phyloP scores from a whole-genome alignment of 2,888 invertebrate species.

The Arrhopalites spinosus region DNA sequence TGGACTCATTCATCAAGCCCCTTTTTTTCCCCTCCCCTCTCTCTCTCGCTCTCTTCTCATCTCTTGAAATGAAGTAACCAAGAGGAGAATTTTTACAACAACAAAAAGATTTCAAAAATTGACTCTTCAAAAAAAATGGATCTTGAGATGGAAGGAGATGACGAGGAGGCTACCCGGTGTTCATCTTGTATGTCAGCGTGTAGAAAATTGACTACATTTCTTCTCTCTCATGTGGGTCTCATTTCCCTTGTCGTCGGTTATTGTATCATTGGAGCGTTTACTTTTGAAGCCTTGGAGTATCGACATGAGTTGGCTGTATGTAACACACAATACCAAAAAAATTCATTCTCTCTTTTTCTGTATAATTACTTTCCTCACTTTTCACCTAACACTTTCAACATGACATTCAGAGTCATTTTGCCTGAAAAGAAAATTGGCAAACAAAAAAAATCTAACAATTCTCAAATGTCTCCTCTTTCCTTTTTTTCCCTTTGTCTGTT shows the following conservation, averaged over 20 bases:
- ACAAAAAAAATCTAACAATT: neutral
- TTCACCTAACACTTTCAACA: too few species aligned
- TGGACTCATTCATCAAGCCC: conserved; percentile 17
- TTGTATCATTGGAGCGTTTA: conserved; percentile 84
- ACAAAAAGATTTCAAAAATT: neutral
- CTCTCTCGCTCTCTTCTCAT: neutral
- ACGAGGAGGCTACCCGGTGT: conserved; percentile 45
- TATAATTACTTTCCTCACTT: neutral
- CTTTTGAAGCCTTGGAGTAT: conserved; percentile 78
- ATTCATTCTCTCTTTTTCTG: too few species aligned
- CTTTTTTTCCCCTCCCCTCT: conserved; percentile 3
- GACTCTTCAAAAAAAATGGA: conserved; percentile 17
- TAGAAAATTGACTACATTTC: conserved; percentile 73
- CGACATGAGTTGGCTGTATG: conserved; percentile 71
- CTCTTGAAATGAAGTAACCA: neutral
- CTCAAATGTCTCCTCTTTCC: neutral
- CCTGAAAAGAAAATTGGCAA: neutral
- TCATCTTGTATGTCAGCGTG: conserved; percentile 46
- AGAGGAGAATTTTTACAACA: neutral
- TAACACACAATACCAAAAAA: neutral
- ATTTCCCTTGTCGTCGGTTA: conserved; percentile 87
- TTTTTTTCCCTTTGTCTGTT: neutral
- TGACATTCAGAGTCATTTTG: too few species aligned
- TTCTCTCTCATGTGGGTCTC: conserved; percentile 86
- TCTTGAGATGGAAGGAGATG: conserved; percentile 40